Evolutionary conservation across 2,888 invertebrate species (phyloP), one percentile per base, ranked within the genome.

Genomic region (Tipula confusa): DNA sequence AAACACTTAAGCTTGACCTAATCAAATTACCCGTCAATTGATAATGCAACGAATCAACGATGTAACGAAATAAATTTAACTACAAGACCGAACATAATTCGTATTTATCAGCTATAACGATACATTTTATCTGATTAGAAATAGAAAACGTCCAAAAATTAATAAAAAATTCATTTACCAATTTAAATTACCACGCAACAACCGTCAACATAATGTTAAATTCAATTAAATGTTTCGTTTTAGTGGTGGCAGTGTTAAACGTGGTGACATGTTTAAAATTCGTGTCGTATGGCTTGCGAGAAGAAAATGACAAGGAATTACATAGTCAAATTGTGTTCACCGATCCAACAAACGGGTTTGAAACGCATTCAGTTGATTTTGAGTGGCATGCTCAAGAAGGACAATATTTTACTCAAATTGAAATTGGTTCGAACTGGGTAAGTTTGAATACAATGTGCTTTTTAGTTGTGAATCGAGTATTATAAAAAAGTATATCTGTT

Each of bases 311-410:
- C 2, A 64, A n/a, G 4, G 24, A 64, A n/a, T 64, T 64, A 9
- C 64, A 64, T 9, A 0, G 2, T 3, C 64, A 64, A 24, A 6
- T 64, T 11, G 9, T 64, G 9, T 64, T 64, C 24, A 64, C 64
- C 24, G 64, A 64, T 64, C 64, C 64, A 64, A 64, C 64, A 64
- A 64, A 64, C 24, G 64, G 64, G 18, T 64, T 64, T 64, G 64
- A 64, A 64, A 64, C 24, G 64, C 64, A 64, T 64, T 64, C 64
- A 1, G 9, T 64, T 3, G 64, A 64, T 24, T 64, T 64, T 24
- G 64, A 64, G 24, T 64, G 64, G 64, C 24, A 64, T 24, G 64
- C 64, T 9, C 7, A 7, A 2, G 64, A 64, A 9, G 64, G 64
- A 2, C 64, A 64, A 24, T 64, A 64, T 64, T 64, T 64, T 64